phyloP scores from a whole-genome alignment of 2,113 vertebrate species.

The Chloropsis hardwickii region DNA sequence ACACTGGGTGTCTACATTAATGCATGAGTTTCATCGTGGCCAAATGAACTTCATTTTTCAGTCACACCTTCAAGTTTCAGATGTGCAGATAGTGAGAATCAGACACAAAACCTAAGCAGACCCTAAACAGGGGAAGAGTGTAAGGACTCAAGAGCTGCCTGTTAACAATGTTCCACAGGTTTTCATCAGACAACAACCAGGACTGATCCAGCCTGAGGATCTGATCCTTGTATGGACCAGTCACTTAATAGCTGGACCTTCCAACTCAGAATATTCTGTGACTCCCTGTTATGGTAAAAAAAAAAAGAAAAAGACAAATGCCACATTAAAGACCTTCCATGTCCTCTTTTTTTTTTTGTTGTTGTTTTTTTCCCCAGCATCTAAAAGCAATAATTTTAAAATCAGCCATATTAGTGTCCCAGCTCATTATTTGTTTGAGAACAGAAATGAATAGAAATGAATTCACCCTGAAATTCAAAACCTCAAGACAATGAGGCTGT shows the following conservation, averaged over 20 bases:
- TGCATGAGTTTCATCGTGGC: not conserved
- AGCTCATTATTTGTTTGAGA: not conserved
- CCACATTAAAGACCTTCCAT: not conserved
- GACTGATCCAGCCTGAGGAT: not conserved
- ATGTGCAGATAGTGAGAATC: not conserved
- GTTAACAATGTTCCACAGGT: not conserved
- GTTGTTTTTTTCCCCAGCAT: not conserved
- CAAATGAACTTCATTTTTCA: not conserved
- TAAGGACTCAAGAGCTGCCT: not conserved
- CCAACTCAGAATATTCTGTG: not conserved
- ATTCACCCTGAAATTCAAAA: not conserved
- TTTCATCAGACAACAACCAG: not conserved
- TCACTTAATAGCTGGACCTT: not conserved
- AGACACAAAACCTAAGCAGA: not conserved
- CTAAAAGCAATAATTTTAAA: not conserved
- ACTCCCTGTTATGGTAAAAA: not conserved
- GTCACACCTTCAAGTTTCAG: not conserved
- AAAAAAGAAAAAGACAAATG: not conserved
- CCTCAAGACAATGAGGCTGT: not conserved
- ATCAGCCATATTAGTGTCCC: not conserved
- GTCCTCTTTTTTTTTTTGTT: not conserved
- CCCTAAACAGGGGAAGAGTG: not conserved
- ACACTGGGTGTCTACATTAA: rapidly evolving
- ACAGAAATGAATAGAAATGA: not conserved
- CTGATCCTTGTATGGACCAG: not conserved